Conservation (phyloP, 1,140 invertebrate species). For the Ceratina calcarata region DNA sequence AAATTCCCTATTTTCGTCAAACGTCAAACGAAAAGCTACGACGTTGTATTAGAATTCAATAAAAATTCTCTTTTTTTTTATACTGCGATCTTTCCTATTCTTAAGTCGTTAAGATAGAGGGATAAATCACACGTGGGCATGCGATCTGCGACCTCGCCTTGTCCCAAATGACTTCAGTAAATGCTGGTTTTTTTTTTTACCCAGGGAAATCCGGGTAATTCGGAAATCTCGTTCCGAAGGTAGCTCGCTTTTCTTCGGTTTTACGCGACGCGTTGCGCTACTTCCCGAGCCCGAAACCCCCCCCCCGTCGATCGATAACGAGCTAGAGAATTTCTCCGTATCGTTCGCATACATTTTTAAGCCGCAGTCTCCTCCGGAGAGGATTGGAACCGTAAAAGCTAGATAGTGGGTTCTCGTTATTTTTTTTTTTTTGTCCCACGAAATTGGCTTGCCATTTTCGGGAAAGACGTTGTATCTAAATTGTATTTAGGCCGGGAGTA, state of each 20-base stretch:
- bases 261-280: not conserved
- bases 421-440: not conserved
- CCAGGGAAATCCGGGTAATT: conserved; percentile 32
- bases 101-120: not conserved
- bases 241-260: conserved; percentile 18
- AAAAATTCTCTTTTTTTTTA: not conserved
- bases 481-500: not conserved
- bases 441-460: conserved; percentile 1
- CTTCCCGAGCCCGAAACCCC: not conserved
- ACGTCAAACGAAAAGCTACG: too few relatives aligned
- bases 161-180: conserved; percentile 52
- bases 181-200: conserved; percentile 44
- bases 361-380: not conserved
- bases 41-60: too few relatives aligned
- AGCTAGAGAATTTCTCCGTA: conserved; percentile 12
- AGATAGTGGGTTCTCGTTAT: not conserved
- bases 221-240: conserved; percentile 36
- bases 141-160: conserved; percentile 44
- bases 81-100: not conserved
- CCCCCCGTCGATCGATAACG: conserved; percentile 23
- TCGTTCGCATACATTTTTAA: conserved; percentile 25
- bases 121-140: conserved; percentile 52
- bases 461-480: not conserved
- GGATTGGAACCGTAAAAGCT: not conserved
- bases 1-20: too few relatives aligned